Evolutionary conservation across 2,888 invertebrate species (phyloP).

Genomic region (Torymus tubicola): DNA sequence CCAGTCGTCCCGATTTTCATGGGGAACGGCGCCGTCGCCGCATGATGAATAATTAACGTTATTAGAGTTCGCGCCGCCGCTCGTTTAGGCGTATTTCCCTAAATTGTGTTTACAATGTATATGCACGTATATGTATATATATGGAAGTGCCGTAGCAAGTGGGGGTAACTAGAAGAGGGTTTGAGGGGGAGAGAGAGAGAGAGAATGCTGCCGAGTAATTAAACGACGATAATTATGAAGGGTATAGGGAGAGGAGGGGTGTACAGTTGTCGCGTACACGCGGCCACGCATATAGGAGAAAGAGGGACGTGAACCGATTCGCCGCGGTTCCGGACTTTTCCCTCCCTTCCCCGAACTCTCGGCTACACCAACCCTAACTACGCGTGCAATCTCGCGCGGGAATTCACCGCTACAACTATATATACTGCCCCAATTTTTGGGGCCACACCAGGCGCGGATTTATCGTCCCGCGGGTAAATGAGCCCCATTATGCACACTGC

Average conservation of each 20-base stretch:
- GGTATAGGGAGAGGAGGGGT: background rate
- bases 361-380: background rate
- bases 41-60: slow-evolving; percentile 42
- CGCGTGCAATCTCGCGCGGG: background rate
- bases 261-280: background rate
- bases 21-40: background rate
- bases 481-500: slow-evolving; percentile 31
- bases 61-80: slow-evolving; percentile 18
- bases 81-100: slow-evolving; percentile 33
- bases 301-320: no score
- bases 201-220: slow-evolving; percentile 31
- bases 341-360: background rate
- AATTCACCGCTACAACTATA: background rate
- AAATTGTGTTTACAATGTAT: slow-evolving; percentile 43
- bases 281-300: no score
- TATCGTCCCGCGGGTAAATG: slow-evolving; percentile 26
- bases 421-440: slow-evolving; percentile 17
- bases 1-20: slow-evolving; percentile 24
- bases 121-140: no score
- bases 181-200: background rate
- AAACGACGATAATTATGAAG: slow-evolving; percentile 47
- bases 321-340: background rate
- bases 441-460: background rate
- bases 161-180: no score
- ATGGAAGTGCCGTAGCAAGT: background rate